Percentiles rank a stretch among this genome's conserved stretches.
These are phyloP conservation scores for Crossocerus cetratus DNA, from an alignment of 2,888 invertebrate species.

Conservation along the genomic window DNA sequence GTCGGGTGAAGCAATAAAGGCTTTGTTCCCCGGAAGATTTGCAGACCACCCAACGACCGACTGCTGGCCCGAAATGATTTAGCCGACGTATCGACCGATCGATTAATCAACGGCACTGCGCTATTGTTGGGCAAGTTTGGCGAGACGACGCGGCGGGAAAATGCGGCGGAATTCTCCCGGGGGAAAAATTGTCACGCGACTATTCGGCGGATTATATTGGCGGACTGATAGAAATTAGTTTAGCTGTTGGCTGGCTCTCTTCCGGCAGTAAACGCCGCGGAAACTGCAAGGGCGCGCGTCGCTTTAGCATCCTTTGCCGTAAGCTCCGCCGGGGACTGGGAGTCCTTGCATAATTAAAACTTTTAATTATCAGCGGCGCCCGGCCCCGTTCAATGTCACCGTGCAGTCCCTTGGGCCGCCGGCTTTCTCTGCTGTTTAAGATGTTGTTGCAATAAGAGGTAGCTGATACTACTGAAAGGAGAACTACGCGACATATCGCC, in stretches of 20 bases:
- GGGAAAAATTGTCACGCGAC: no score
- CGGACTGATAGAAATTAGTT: constrained; percentile 31
- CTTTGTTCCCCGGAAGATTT: no score
- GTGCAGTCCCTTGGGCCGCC: not conserved
- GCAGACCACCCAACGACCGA: no score
- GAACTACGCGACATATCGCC: constrained; percentile 19
- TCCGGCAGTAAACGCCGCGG: constrained; percentile 9
- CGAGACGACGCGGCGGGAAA: not conserved
- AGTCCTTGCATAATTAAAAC: constrained; percentile 65
- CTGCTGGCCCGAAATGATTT: not conserved
- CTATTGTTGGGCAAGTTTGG: not conserved
- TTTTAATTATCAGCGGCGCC: constrained; percentile 64
- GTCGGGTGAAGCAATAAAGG: no score
- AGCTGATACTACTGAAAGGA: not conserved
- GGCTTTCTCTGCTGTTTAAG: not conserved
- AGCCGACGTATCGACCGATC: not conserved
- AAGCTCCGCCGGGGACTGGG: constrained; percentile 6
- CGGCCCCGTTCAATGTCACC: not conserved
- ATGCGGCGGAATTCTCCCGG: no score
- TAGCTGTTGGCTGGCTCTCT: not conserved
- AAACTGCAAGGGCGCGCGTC: constrained; percentile 1
- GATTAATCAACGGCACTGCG: constrained; percentile 6
- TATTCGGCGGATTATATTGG: not conserved
- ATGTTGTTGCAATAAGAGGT: constrained; percentile 1
- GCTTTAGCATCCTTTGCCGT: constrained; percentile 1